phyloP scores from a whole-genome alignment of 1,140 invertebrate genomes.

The Brachionus calyciflorus region DNA sequence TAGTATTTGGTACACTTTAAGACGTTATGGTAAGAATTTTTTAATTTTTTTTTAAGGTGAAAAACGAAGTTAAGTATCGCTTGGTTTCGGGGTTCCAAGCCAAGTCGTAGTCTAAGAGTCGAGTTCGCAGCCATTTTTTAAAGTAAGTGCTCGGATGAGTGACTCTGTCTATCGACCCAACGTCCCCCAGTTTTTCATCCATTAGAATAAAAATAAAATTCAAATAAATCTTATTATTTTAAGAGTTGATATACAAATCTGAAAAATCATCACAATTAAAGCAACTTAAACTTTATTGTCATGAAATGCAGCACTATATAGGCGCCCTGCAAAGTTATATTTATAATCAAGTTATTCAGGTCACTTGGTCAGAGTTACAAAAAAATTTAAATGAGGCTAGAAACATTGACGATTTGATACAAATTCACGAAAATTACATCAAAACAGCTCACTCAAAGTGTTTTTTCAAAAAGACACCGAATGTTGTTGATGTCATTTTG shows the following conservation, averaged over 20 bases:
- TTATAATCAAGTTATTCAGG: conserved; percentile 45
- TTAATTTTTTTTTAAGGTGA: not conserved
- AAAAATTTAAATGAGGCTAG: conserved; percentile 1
- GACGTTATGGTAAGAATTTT: conserved; percentile 25
- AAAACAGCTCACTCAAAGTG: conserved; percentile 23
- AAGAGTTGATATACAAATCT: conserved; percentile 3
- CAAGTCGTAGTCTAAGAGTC: too few species aligned
- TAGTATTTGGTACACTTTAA: conserved; percentile 28
- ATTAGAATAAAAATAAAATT: too few species aligned
- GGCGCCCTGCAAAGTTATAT: conserved; percentile 27
- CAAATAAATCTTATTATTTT: too few species aligned
- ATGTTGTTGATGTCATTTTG: not conserved
- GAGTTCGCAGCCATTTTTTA: too few species aligned
- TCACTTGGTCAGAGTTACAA: conserved; percentile 25
- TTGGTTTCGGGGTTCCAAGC: too few species aligned
- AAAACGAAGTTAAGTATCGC: too few species aligned
- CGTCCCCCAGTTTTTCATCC: too few species aligned
- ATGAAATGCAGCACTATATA: conserved; percentile 46
- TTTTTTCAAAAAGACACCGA: conserved; percentile 19
- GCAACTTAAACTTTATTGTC: conserved; percentile 12
- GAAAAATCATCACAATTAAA: conserved; percentile 1
- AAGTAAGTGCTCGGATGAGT: too few species aligned
- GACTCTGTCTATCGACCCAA: too few species aligned
- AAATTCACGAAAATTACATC: conserved; percentile 17
- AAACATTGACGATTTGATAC: conserved; percentile 23